Evolutionary conservation across 2,113 vertebrate species (phyloP), one percentile per base, ranked within the genome.

Genomic region (Fregata magnificens): DNA sequence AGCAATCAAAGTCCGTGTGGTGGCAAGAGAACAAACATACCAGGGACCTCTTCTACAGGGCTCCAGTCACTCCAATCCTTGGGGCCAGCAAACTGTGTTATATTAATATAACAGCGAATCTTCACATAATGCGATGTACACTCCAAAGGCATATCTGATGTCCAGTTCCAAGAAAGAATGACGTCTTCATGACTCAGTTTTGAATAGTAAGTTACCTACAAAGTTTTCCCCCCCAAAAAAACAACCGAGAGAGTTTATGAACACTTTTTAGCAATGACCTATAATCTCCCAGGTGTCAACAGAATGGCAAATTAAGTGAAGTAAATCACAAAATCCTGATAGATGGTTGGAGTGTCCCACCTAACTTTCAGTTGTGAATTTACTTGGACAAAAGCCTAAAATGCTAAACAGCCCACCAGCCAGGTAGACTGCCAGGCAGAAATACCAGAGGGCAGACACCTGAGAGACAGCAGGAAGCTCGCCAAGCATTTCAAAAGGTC

Each of bases 11-110:
- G 26, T 12, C 14, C 13, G 11, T 1, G 0, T 5, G 49, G 10
- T 34, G 28, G 22, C 19, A 88, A 66, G 11, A 31, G 24, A 95
- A 45, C 16, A 83, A 73, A 81, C 95, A 95, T 98, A 99, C 98
- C 97, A 55, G 96, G 95, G 63, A 98, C 13, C 44, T 83, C 94
- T 95, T 82, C 91, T 80, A 91, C 5, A 32, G 79, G 91, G 78
- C 98, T 98, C 98, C 98, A 98, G 49, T 93, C 89, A 88, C 98
- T 99, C 98, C 98, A 98, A 2, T 93, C 88, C 79, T 95, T 98
- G 55, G 10, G 92, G 61, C 98, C 98, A 65, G 40, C 52, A 87
- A 98, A 98, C 8, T 70, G 47, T n/a, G 78, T 86, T 44, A 61
- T 72, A 16, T 98, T 97, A 40, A 98, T 31, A 6, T 96, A 98